phyloP scores from a whole-genome alignment of 1,140 invertebrate genomes.

The Papilio xuthus region DNA sequence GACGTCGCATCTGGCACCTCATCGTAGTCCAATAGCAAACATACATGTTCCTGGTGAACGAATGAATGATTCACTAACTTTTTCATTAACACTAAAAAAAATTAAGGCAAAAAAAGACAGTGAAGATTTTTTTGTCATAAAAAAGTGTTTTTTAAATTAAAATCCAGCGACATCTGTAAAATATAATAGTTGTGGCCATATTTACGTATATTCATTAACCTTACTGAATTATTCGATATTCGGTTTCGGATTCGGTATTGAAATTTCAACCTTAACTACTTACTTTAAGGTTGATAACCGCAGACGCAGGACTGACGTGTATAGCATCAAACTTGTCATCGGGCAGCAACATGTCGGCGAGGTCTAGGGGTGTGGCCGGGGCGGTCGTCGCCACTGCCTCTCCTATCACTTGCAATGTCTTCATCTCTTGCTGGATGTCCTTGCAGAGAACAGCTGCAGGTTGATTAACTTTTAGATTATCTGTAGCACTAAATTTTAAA shows the following conservation, averaged over 20 bases:
- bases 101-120: too few species aligned
- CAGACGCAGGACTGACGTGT: conserved; percentile 53
- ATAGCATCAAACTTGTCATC: conserved; percentile 39
- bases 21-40: conserved; percentile 55
- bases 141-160: too few species aligned
- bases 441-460: conserved; percentile 66
- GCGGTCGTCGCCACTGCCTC: conserved; percentile 34
- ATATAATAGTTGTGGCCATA: too few species aligned
- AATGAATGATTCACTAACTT: not conserved
- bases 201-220: too few species aligned
- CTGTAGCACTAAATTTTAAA: not conserved
- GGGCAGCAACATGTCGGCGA: conserved; percentile 33
- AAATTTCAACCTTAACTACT: conserved; percentile 2
- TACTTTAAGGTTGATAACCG: conserved; percentile 65
- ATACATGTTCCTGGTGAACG: conserved; percentile 59
- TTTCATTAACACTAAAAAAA: too few species aligned
- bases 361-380: not conserved
- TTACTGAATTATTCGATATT: too few species aligned
- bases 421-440: conserved; percentile 64
- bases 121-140: too few species aligned
- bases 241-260: too few species aligned
- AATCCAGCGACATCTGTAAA: too few species aligned
- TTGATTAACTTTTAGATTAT: conserved; percentile 7
- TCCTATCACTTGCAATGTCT: conserved; percentile 49
- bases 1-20: conserved; percentile 35